phyloP scores from a whole-genome alignment of 2,888 invertebrate genomes.

The Papilio gigon region DNA sequence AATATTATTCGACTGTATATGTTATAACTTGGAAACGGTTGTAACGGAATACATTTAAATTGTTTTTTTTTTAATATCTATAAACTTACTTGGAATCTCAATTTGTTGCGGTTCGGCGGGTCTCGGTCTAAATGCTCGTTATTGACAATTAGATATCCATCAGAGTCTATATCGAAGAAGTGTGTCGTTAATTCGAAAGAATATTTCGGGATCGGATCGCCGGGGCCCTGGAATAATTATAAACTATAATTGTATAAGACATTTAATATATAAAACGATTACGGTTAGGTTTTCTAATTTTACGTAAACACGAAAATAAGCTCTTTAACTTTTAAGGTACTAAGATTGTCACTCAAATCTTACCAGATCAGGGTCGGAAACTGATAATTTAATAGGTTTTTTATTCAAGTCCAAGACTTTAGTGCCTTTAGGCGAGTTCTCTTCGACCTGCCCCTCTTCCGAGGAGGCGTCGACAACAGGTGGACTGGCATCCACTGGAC shows the following conservation, averaged over 20 bases:
- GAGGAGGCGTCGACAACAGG: constrained; percentile 88
- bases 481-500: constrained; percentile 93
- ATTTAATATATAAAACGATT: too few species aligned
- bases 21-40: too few species aligned
- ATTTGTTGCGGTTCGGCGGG: constrained; percentile 91
- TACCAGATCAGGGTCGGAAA: constrained; percentile 93
- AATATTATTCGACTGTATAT: too few species aligned
- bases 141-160: constrained; percentile 89
- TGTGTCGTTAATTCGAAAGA: constrained; percentile 92
- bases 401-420: constrained; percentile 86
- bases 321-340: too few species aligned
- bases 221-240: constrained; percentile 84
- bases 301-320: too few species aligned
- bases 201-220: constrained; percentile 90
- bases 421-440: constrained; percentile 93
- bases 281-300: too few species aligned
- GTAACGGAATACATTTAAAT: too few species aligned
- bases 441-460: constrained; percentile 90
- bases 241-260: neutral
- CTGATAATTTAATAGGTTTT: constrained; percentile 87
- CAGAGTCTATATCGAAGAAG: constrained; percentile 89
- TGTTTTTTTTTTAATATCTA: too few species aligned
- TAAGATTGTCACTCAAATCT: constrained; percentile 58
- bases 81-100: constrained; percentile 88
- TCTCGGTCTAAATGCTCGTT: constrained; percentile 93